These are phyloP conservation scores for Drosophila serrata DNA, from an alignment of 1,140 invertebrate species.

Conservation along the genomic window DNA sequence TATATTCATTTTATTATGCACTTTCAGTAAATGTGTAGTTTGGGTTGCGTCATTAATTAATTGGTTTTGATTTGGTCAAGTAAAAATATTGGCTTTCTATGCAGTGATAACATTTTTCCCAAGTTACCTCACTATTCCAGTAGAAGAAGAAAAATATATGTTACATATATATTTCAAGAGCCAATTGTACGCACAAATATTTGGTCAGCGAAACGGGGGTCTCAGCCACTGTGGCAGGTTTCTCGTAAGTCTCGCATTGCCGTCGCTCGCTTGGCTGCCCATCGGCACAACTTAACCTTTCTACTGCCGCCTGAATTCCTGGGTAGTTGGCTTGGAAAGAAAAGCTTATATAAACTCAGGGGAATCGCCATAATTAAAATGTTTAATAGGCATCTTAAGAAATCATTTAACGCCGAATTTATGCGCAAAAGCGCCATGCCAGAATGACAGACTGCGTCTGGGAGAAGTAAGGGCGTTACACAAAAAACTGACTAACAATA, in stretches of 20 bases:
- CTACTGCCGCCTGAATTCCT: conserved; percentile 15
- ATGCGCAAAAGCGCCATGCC: conserved; percentile 35
- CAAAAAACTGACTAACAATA: conserved; percentile 52
- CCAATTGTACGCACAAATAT: background rate
- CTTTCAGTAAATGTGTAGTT: background rate
- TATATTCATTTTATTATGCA: too few relatives aligned
- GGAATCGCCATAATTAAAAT: conserved; percentile 75
- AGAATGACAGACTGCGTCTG: conserved; percentile 4
- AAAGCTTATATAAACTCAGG: conserved; percentile 45
- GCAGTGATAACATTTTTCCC: too few relatives aligned
- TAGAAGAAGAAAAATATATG: background rate
- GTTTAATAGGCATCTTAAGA: conserved; percentile 78
- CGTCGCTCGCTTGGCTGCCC: conserved; percentile 43
- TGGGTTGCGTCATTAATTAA: background rate
- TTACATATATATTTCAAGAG: background rate
- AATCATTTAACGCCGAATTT: conserved; percentile 80
- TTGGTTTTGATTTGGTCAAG: background rate
- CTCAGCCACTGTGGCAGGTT: conserved; percentile 19
- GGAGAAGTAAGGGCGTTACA: background rate
- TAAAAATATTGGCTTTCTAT: background rate
- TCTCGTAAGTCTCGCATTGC: conserved; percentile 5
- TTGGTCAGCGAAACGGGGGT: background rate
- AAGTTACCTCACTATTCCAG: background rate
- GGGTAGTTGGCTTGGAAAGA: conserved; percentile 5
- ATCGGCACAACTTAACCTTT: conserved; percentile 13